Evolutionary conservation across 2,113 vertebrate species (phyloP).

Genomic region (Saccopteryx bilineata): DNA sequence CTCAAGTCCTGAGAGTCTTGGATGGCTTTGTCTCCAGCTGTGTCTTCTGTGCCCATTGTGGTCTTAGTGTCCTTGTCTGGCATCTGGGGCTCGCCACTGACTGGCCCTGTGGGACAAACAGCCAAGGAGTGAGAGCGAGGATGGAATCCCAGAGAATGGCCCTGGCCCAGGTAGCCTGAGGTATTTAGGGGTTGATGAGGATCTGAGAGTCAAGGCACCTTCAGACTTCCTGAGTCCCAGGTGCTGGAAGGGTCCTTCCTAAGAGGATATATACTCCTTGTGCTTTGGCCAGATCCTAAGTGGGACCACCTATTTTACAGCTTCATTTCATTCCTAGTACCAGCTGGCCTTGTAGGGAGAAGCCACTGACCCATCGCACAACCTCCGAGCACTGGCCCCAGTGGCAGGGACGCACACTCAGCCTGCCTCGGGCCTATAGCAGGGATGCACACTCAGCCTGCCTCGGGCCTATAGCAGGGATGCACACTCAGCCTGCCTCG

Average conservation of each 20-base stretch:
- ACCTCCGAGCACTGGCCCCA: rapidly evolving
- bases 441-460: background rate
- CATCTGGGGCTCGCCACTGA: slow-evolving; percentile 4
- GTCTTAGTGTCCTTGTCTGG: slow-evolving; percentile 55
- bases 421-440: background rate
- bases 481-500: rapidly evolving
- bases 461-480: background rate
- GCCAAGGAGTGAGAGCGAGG: background rate
- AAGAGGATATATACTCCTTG: background rate
- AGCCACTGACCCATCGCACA: background rate
- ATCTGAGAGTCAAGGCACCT: background rate
- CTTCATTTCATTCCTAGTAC: background rate
- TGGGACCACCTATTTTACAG: background rate
- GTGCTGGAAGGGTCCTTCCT: background rate
- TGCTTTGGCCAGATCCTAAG: background rate
- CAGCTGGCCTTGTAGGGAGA: background rate
- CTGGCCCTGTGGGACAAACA: slow-evolving; percentile 54
- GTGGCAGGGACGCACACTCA: background rate
- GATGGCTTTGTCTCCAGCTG: slow-evolving; percentile 1
- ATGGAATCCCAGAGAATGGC: background rate
- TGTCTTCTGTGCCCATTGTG: slow-evolving; percentile 21
- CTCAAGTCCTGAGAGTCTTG: background rate
- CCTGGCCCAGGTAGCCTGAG: background rate
- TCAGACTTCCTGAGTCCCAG: background rate
- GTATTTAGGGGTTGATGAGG: background rate